These are phyloP conservation scores for Vesta saturnalis DNA, from an alignment of 2,888 invertebrate species.

Conservation along the genomic window DNA sequence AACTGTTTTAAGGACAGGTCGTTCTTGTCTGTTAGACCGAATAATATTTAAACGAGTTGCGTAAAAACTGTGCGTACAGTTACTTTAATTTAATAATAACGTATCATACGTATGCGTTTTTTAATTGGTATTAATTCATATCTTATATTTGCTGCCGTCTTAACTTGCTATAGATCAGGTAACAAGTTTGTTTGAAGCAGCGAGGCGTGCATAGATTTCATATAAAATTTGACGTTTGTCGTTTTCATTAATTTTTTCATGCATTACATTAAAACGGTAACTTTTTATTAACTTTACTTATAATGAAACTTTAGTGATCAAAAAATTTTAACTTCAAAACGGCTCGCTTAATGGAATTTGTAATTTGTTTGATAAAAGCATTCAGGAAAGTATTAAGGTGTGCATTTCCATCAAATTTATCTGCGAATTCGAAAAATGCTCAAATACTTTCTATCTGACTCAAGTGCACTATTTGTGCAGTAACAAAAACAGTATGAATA, in stretches of 20 bases:
- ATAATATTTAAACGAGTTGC: conserved; percentile 1
- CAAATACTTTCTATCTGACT: too few species aligned
- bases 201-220: neutral
- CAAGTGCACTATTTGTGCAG: too few species aligned
- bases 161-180: neutral
- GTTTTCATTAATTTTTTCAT: neutral
- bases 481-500: too few species aligned
- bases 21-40: neutral
- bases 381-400: too few species aligned
- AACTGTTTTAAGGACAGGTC: neutral
- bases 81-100: neutral
- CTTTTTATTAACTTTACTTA: too few species aligned
- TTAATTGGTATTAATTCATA: neutral
- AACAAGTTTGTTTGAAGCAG: neutral
- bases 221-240: neutral
- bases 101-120: neutral
- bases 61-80: conserved; percentile 1
- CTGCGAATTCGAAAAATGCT: too few species aligned
- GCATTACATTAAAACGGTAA: neutral
- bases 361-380: too few species aligned
- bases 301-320: too few species aligned
- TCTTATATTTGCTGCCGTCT: too few species aligned
- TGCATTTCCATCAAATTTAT: too few species aligned
- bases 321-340: too few species aligned
- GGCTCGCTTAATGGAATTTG: too few species aligned